Percentiles rank a stretch among this genome's conserved stretches.
Evolutionary conservation across 30 jellyfish, hydroid and myxozoan species (phyloP).

Genomic region (Aurelia aurita): DNA sequence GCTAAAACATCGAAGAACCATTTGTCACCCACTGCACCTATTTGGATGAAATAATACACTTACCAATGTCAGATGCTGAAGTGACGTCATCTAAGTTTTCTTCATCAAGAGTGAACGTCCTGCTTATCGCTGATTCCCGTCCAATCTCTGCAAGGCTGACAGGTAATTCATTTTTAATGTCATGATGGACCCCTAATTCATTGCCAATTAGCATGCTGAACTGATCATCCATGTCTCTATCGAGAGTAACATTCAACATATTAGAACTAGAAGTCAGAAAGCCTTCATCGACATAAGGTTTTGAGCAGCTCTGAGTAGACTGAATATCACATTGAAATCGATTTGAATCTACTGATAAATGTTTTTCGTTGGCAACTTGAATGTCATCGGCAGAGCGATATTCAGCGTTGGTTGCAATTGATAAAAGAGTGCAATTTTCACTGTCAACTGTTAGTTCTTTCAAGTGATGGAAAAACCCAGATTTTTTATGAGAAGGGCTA

Average conservation of each 20-base stretch:
- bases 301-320: no score
- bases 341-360: no score
- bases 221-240: not conserved
- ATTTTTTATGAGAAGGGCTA: constrained; percentile 26
- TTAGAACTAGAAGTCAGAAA: not conserved
- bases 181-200: not conserved
- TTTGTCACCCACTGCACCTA: no score
- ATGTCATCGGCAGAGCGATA: not conserved
- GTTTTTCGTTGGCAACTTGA: no score
- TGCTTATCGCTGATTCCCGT: constrained; percentile 41
- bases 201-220: not conserved
- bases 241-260: not conserved
- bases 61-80: not conserved
- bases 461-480: constrained; percentile 64
- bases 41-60: not conserved
- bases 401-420: not conserved
- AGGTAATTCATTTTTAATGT: not conserved
- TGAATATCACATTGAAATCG: no score
- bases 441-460: constrained; percentile 51
- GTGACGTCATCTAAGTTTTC: not conserved
- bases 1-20: no score
- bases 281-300: no score
- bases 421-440: not conserved
- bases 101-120: constrained; percentile 46
- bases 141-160: constrained; percentile 18